Evolutionary conservation across 2,888 invertebrate genomes (phyloP).

Genomic region (Hyalella azteca): DNA sequence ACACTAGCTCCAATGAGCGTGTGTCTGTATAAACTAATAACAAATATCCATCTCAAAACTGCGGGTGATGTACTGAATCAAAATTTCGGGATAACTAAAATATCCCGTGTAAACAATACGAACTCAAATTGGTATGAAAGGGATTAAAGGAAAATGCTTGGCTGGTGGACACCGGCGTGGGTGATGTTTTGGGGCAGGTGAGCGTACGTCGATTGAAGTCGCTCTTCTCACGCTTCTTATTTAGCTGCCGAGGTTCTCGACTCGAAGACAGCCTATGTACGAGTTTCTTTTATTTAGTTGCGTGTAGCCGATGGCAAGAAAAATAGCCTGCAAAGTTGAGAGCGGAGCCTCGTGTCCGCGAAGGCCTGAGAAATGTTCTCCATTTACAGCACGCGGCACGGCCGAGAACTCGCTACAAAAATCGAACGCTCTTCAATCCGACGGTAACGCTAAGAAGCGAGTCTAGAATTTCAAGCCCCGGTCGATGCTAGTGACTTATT

Average conservation of each 20-base stretch:
- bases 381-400: slow-evolving; percentile 30
- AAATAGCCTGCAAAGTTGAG: slow-evolving; percentile 21
- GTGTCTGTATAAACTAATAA: no score
- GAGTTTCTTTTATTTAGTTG: slow-evolving; percentile 32
- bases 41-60: no score
- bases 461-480: background rate
- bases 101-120: no score
- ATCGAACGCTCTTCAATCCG: slow-evolving; percentile 7
- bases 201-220: slow-evolving; percentile 1
- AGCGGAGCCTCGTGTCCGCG: slow-evolving; percentile 6
- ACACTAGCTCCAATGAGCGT: no score
- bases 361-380: slow-evolving; percentile 1
- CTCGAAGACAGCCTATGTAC: slow-evolving; percentile 21
- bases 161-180: background rate
- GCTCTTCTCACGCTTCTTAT: slow-evolving; percentile 19
- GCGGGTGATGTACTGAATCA: no score
- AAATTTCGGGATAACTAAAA: no score
- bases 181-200: slow-evolving; percentile 14
- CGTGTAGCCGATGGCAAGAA: slow-evolving; percentile 30
- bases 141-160: no score
- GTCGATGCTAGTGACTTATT: no score
- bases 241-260: slow-evolving; percentile 12
- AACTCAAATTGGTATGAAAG: no score
- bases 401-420: slow-evolving; percentile 8
- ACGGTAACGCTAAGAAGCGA: slow-evolving; percentile 14